These are phyloP conservation scores for Phylloscopus trochiloides DNA, from an alignment of 2,113 vertebrate species.

Conservation along the genomic window DNA sequence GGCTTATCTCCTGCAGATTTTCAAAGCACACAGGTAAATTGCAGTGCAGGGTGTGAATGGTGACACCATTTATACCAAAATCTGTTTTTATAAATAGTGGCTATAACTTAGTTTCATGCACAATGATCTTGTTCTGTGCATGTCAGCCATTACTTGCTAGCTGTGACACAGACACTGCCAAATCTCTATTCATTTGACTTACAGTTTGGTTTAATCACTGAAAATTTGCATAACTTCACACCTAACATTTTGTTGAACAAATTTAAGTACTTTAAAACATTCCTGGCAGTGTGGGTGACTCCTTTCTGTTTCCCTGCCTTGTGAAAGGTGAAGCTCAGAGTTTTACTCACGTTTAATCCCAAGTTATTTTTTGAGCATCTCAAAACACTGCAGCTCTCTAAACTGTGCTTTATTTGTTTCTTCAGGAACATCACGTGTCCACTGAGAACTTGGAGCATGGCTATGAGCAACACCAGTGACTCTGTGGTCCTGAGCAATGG, in stretches of 20 bases:
- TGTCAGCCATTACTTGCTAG: not conserved
- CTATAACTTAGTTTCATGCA: not conserved
- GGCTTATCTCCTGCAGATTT: not conserved
- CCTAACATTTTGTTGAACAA: not conserved
- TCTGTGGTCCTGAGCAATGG: slow-evolving; percentile 74
- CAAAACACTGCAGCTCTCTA: not conserved
- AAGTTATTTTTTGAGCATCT: not conserved
- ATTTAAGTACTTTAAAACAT: not conserved
- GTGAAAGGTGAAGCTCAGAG: not conserved
- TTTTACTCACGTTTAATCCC: not conserved
- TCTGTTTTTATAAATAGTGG: not conserved
- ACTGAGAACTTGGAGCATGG: slow-evolving; percentile 70
- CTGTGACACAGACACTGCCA: not conserved
- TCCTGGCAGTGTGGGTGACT: not conserved
- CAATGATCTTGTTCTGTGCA: not conserved
- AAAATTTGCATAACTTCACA: not conserved
- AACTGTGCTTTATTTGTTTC: not conserved
- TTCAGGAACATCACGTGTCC: not conserved
- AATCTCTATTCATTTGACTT: not conserved
- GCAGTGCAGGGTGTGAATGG: not conserved
- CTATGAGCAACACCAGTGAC: slow-evolving; percentile 70
- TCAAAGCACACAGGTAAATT: not conserved
- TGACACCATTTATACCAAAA: not conserved
- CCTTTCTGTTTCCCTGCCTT: not conserved
- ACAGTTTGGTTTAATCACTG: not conserved